Evolutionary conservation across 2,113 vertebrate genomes (phyloP), one percentile per base, ranked within the genome.

Genomic region (Cinclus cinclus): DNA sequence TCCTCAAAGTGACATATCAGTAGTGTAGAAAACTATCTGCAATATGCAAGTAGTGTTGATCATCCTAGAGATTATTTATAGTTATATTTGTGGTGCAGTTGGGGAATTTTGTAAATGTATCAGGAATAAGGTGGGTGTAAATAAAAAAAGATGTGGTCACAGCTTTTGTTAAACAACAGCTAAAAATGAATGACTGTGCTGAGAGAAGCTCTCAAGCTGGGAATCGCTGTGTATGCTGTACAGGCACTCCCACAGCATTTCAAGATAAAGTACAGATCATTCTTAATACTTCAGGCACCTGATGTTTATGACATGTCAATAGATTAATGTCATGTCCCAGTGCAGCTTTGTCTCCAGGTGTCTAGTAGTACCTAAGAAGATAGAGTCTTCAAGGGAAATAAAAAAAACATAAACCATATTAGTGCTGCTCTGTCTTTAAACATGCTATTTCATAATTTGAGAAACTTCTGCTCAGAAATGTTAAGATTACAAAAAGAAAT

Each of bases 241-340:
- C 65, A 87, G 37, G 31, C 47, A 90, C 73, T 92, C 58, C 69
- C 87, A 52, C 74, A 77, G 64, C 73, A 65, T 92, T 96, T 77
- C 71, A 91, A 96, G 90, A 87, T 92, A 65, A 92, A 93, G 42
- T 80, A 80, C 53, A 71, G 67, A 87, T 92, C 18, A 73, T 79
- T 89, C 84, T 41, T 93, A 91, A 77, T 90, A 92, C 69, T 94
- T 75, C 44, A 42, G 82, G 50, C 87, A 88, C 82, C 60, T 77
- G 37, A 77, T 88, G 68, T 88, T 91, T 30, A 18, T 90, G 82
- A 44, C 41, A 86, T 95, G 63, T 68, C 28, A 77, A 87, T 49
- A 95, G 92, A 94, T 95, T 95, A 86, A 91, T 87, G 80, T 96
- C 90, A 91, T 93, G n/a, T 84, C 79, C 74, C 60, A 74, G 37